Evolutionary conservation across 2,797 vertebrate species (phyloP).

Genomic region (Sus cebifrons): DNA sequence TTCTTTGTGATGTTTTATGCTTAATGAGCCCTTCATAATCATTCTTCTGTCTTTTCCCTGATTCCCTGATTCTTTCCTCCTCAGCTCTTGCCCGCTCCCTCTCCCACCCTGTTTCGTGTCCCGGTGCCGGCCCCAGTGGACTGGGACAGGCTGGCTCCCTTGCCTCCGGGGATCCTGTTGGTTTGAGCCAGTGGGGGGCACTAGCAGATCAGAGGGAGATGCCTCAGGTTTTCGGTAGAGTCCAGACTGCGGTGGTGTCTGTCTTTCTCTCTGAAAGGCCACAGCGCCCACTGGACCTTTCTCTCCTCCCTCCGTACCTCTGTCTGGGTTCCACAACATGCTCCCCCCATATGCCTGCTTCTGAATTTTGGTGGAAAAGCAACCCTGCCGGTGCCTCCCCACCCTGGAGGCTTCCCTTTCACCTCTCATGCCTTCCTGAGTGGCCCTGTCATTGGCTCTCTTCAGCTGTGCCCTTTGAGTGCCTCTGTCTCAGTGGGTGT

Average conservation of each 20-base stretch:
- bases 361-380: fast-evolving
- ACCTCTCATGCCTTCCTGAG: neutral
- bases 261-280: neutral
- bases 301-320: neutral
- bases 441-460: fast-evolving
- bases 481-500: neutral
- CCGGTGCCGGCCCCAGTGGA: fast-evolving
- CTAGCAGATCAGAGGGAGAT: neutral
- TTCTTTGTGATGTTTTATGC: neutral
- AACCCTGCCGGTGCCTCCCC: fast-evolving
- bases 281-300: fast-evolving
- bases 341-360: too few relatives aligned
- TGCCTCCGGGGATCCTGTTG: neutral
- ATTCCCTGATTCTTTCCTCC: too few relatives aligned
- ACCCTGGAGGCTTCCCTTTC: fast-evolving
- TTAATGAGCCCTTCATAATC: fast-evolving
- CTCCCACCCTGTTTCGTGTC: neutral
- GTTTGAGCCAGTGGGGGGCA: too few relatives aligned
- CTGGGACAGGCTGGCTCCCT: neutral
- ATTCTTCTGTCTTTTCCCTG: too few relatives aligned
- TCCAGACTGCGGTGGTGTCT: neutral
- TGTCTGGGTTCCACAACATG: neutral
- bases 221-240: neutral
- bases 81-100: fast-evolving
- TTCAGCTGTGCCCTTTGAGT: fast-evolving